phyloP scores from a whole-genome alignment of 2,888 invertebrate species.

The Epistrophella euchroma region DNA sequence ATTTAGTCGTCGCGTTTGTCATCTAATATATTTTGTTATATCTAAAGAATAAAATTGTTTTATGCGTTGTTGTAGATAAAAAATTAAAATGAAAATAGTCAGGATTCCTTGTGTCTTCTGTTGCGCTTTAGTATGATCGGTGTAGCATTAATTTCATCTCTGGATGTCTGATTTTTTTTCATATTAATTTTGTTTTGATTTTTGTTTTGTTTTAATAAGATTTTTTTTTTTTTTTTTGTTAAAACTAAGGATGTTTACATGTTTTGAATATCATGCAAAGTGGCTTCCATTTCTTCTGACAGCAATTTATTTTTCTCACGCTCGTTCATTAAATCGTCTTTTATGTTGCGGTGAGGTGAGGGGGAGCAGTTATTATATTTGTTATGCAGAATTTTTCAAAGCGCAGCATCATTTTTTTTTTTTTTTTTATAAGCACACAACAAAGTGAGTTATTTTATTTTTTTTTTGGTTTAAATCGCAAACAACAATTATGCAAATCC shows the following conservation, averaged over 20 bases:
- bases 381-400: constrained; percentile 70
- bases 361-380: constrained; percentile 46
- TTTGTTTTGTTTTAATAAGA: constrained; percentile 53
- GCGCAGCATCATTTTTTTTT: constrained; percentile 76
- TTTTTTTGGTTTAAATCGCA: constrained; percentile 70
- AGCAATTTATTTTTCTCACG: constrained; percentile 98
- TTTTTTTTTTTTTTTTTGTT: constrained; percentile 32
- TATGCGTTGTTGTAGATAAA: constrained; percentile 52
- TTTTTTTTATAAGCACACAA: constrained; percentile 59
- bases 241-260: constrained; percentile 88
- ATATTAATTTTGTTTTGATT: constrained; percentile 42
- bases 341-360: constrained; percentile 62
- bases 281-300: constrained; percentile 99
- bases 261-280: constrained; percentile 99
- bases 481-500: constrained; percentile 74
- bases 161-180: constrained; percentile 59
- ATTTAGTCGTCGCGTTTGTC: constrained; percentile 37
- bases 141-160: constrained; percentile 41
- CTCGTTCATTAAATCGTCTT: constrained; percentile 98
- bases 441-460: constrained; percentile 62
- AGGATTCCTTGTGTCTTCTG: constrained; percentile 52
- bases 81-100: constrained; percentile 51
- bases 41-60: constrained; percentile 48
- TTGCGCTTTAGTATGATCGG: constrained; percentile 52
- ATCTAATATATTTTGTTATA: constrained; percentile 18